Evolutionary conservation across 2,888 invertebrate species (phyloP).

Genomic region (Alitta virens): DNA sequence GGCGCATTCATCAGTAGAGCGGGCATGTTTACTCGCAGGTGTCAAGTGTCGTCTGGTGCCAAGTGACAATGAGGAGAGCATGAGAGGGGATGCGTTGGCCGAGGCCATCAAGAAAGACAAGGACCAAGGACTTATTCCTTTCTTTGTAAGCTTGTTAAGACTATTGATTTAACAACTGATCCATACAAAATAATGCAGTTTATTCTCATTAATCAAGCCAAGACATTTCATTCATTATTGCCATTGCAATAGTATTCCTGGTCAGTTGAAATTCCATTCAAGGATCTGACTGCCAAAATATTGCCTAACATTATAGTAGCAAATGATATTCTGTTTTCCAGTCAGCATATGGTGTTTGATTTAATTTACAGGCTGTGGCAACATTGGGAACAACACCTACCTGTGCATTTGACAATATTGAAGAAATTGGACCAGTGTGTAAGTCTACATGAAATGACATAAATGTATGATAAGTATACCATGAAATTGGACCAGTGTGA

Average conservation of each 20-base stretch:
- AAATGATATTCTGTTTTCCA: no score
- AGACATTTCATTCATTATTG: no score
- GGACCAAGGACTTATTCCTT: slow-evolving; percentile 51
- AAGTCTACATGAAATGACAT: slow-evolving; percentile 40
- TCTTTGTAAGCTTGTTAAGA: slow-evolving; percentile 39
- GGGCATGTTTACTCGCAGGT: slow-evolving; percentile 48
- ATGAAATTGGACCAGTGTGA: no score
- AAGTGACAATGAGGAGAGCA: slow-evolving; percentile 38
- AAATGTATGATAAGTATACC: no score
- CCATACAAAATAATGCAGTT: no score
- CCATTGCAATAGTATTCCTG: no score
- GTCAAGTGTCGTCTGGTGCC: slow-evolving; percentile 43
- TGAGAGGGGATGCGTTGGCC: slow-evolving; percentile 39
- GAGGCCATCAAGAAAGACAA: slow-evolving; percentile 45
- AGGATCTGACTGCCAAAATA: no score
- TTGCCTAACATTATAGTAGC: no score
- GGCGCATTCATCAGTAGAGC: slow-evolving; percentile 54
- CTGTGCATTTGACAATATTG: slow-evolving; percentile 91
- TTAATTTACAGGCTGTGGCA: slow-evolving; percentile 74
- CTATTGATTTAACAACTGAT: no score
- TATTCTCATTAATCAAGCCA: no score
- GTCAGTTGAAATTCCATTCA: no score
- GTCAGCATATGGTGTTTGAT: no score
- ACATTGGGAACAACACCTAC: slow-evolving; percentile 95
- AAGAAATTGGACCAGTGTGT: slow-evolving; percentile 67